Evolutionary conservation across 2,113 vertebrate genomes (phyloP), one percentile per base, ranked within the genome.

Genomic region (Notarius quadriscutis): DNA sequence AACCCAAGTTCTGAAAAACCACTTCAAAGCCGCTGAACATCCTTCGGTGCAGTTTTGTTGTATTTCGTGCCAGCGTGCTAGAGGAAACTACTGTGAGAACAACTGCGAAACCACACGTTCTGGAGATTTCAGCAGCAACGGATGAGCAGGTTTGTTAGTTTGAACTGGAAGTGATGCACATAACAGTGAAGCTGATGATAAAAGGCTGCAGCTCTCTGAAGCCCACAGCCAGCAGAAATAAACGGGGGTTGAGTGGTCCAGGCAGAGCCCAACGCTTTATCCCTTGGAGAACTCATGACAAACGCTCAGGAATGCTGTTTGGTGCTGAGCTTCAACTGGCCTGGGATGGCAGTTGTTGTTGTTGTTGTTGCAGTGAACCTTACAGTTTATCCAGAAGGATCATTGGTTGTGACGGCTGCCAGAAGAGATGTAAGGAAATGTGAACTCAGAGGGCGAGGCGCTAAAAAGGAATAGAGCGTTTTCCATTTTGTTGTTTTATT

Each of bases 101-200:
- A 77, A 62, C 55, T 75, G 84, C 14, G 34, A 77, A 85, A 85
- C 71, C 27, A 50, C 84, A 75, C 30, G 60, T 78, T 86, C 48
- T 69, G 62, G 60, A 80, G 85, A 81, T 71, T 81, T 86, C 77
- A 71, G 77, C 63, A 48, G 62, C 34, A 80, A 48, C 9, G 63
- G 77, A 71, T 81, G 53, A 67, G n/a, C 75, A 80, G 5, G 75
- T 34, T 81, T 65, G 69, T 75, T 85, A 60, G 84, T 75, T 75
- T 85, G 72, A 85, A 62, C 18, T 85, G 57, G 71, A 74, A 84
- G 84, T n/a, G 84, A 85, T 63, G 84, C 55, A 27, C 71, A 15
- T 53, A 48, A 74, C 69, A 18, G 53, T 25, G 69, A 60, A 60
- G 53, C 17, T 20, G 12, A 27, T 77, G 71, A 86, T 69, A n/a